A percentile compares a stretch with the other conserved stretches of the same genome.
Conservation (phyloP, 2,113 vertebrate species). For the Mustela lutreola region DNA sequence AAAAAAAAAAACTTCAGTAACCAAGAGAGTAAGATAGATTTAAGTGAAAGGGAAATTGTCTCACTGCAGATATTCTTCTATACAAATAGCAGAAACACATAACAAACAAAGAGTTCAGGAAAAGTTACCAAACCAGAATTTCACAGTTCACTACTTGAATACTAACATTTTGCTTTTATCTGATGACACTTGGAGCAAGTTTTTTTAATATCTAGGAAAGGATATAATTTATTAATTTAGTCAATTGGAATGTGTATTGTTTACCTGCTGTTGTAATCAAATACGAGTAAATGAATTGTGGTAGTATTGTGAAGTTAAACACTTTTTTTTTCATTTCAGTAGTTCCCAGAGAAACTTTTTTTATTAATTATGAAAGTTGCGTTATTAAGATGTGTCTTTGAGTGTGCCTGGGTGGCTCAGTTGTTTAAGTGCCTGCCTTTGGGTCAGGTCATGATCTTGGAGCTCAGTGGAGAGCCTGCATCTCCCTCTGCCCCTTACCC, state of each 20-base stretch:
- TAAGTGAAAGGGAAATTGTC: not conserved
- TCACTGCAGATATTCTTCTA: not conserved
- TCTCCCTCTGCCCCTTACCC: too few relatives aligned
- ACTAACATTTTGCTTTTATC: slow-evolving; percentile 54
- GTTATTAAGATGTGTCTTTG: slow-evolving; percentile 22
- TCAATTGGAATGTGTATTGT: not conserved
- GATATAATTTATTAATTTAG: slow-evolving; percentile 40
- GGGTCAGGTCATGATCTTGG: too few relatives aligned
- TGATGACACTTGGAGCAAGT: not conserved
- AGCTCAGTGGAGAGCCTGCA: too few relatives aligned
- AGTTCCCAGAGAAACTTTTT: slow-evolving; percentile 11
- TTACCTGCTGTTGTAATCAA: slow-evolving; percentile 7
- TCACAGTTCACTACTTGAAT: slow-evolving; percentile 35
- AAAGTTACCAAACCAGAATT: slow-evolving; percentile 52
- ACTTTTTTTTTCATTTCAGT: slow-evolving; percentile 3
- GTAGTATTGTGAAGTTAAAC: not conserved
- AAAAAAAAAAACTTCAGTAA: not conserved
- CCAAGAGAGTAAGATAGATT: slow-evolving; percentile 25
- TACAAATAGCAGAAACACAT: slow-evolving; percentile 13
- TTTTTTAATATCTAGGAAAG: slow-evolving; percentile 3
- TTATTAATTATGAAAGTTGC: not conserved
- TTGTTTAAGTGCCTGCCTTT: not conserved
- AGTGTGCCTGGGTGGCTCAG: not conserved
- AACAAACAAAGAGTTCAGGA: slow-evolving; percentile 8
- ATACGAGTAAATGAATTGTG: slow-evolving; percentile 36